A percentile compares a stretch with the other conserved stretches of the same genome.
Evolutionary conservation across 1,140 invertebrate genomes (phyloP).

Genomic region (Brachionus asplanchnoidis): DNA sequence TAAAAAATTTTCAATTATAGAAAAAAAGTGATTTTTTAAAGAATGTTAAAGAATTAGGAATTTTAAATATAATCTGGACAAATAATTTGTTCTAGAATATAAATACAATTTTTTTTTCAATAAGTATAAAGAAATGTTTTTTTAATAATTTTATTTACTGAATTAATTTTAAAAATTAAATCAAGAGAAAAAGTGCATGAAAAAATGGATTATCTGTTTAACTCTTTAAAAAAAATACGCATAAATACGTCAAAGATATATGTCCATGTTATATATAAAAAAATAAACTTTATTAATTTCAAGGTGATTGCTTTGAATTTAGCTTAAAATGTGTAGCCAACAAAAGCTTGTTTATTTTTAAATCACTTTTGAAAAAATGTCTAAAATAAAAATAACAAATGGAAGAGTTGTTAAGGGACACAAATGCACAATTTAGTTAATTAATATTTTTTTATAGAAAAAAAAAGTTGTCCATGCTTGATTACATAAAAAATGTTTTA

Average conservation of each 20-base stretch:
- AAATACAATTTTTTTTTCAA: not conserved
- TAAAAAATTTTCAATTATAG: no score
- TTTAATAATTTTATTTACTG: not conserved
- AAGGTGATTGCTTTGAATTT: not conserved
- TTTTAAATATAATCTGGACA: no score
- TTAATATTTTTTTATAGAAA: not conserved
- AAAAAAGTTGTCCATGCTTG: not conserved
- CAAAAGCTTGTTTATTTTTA: not conserved
- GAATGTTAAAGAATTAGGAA: no score
- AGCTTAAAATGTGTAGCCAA: not conserved
- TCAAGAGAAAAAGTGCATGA: not conserved
- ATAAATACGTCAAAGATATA: not conserved
- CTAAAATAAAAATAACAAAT: constrained; percentile 4
- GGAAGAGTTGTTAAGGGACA: not conserved
- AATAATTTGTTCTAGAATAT: no score
- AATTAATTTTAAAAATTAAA: not conserved
- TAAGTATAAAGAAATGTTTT: not conserved
- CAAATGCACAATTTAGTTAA: not conserved
- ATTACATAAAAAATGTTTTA: not conserved
- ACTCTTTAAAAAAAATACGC: not conserved
- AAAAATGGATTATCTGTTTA: not conserved
- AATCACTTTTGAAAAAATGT: not conserved
- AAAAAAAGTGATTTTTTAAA: no score
- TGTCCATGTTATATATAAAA: not conserved
- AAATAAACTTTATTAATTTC: not conserved